Percentiles rank a stretch among this genome's conserved stretches.
phyloP scores from a whole-genome alignment of 2,888 invertebrate species.

The Epinotia brunnichana region DNA sequence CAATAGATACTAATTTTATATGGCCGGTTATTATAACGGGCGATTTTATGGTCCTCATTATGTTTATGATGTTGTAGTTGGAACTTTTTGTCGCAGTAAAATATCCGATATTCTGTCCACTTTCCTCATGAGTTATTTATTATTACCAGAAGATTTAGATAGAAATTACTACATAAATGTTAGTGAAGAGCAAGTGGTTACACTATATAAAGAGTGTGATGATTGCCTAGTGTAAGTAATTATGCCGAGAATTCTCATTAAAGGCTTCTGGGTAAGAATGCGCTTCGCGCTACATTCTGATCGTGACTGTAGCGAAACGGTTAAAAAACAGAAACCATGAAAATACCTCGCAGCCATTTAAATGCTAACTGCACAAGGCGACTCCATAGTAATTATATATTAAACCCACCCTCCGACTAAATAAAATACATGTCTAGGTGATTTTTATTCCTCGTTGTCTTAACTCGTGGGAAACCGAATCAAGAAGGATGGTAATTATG shows the following conservation, averaged over 20 bases:
- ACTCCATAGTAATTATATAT: constrained; percentile 22
- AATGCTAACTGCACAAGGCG: constrained; percentile 6
- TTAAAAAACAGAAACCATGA: constrained; percentile 20
- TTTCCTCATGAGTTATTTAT: constrained; percentile 3
- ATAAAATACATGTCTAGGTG: not conserved
- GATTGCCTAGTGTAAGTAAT: not conserved
- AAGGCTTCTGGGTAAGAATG: not conserved
- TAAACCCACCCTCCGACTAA: constrained; percentile 16
- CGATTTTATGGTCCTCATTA: constrained; percentile 39
- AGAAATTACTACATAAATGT: not conserved
- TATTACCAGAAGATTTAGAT: not conserved
- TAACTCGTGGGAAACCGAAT: constrained; percentile 17
- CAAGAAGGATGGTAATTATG: not conserved
- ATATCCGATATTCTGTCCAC: constrained; percentile 14
- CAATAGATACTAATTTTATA: constrained; percentile 50
- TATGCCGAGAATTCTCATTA: not conserved
- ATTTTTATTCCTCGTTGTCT: constrained; percentile 8
- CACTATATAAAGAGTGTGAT: not conserved
- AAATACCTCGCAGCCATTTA: constrained; percentile 19
- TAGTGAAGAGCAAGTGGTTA: not conserved
- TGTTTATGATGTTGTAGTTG: constrained; percentile 36
- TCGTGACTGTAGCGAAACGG: not conserved
- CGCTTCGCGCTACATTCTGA: not conserved
- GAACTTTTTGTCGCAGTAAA: constrained; percentile 31
- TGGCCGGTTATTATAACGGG: constrained; percentile 36